phyloP scores from a whole-genome alignment of 92 coral and sea anemone species.

The Pocillopora grandis region DNA sequence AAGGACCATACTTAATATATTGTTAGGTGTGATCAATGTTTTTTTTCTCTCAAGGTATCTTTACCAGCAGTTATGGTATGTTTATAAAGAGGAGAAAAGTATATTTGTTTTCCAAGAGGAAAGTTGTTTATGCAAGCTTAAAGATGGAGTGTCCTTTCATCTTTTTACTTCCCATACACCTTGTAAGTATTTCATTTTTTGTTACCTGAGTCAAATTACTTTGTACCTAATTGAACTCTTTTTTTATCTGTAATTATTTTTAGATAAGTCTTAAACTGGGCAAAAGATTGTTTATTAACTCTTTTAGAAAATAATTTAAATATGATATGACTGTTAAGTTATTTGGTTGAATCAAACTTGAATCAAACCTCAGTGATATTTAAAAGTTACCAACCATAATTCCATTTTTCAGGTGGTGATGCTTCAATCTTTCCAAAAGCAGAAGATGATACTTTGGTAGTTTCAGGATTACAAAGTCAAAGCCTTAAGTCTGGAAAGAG shows the following conservation, averaged over 20 bases:
- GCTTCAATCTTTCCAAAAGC: constrained; percentile 95
- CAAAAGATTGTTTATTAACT: too few species aligned
- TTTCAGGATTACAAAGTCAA: background rate
- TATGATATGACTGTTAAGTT: background rate
- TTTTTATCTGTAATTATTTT: too few species aligned
- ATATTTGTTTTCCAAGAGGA: constrained; percentile 49
- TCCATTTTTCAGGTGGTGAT: constrained; percentile 82
- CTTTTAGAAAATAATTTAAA: too few species aligned
- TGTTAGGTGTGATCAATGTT: background rate
- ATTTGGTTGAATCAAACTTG: background rate
- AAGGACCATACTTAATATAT: too few species aligned
- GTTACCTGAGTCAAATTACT: too few species aligned
- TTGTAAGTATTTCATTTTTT: constrained; percentile 61
- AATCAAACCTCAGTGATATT: background rate
- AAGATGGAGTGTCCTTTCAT: constrained; percentile 80
- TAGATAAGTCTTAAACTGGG: too few species aligned
- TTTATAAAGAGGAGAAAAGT: constrained; percentile 52
- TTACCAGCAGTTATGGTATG: constrained; percentile 69
- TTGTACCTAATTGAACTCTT: too few species aligned
- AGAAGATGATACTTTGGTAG: constrained; percentile 53
- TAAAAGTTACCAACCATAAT: background rate
- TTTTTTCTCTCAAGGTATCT: constrained; percentile 63
- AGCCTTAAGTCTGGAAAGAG: background rate
- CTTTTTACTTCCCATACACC: constrained; percentile 95
- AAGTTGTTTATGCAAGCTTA: constrained; percentile 61